Base-by-base conservation (phyloP, 2,797 vertebrate genomes). In the Microchirus variegatus region DNA sequence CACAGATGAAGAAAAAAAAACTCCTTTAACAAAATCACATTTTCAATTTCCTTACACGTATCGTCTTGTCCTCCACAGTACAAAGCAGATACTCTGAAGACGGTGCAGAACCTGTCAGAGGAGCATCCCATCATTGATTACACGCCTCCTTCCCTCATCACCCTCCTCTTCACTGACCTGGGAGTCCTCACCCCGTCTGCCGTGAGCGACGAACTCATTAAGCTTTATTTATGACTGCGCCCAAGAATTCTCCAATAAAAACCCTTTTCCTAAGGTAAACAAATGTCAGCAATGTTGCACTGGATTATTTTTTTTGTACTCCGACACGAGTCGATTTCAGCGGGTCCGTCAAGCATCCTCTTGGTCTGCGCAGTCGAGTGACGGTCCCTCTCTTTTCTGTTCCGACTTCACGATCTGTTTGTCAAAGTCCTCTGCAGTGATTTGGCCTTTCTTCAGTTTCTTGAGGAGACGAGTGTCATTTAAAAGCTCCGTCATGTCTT, bases 131-230 rank as follows among this genome's bases (percentile, higher is more conserved):
- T 96, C 91, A 94, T 97, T 0, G 98, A 99, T 76, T 99, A 99
- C 89, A 99, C 97, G 0, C 94, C 96, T 0, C 97, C 98, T 0
- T 97, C 97, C 0, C 92, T 99, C 52, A 97, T 99, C 84, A 99
- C 97, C 0, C 80, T 99, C 18, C 94, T 99, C 9, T 99, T 99
- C 43, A 99, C 98, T 0, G 98, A 99, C 90, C 93, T 99, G 0
- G 98, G 98, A 0, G 97, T 99, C 67, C 70, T 99, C 48, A 99
- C 98, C 0, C 98, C 98, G 0, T 99, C 98, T 0, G 97, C 97
- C 0, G 96, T 99, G 82, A 99, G 98, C 0, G 97, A 99, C 1
- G 98, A 99, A 84, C 95, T 99, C 78, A 99, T 99, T 85, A 98
- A 99, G 85, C 94, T 99, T 38, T 99, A 99, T 75, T 91, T 99